Evolutionary conservation across 2,797 vertebrate genomes (phyloP), one percentile per base, ranked within the genome.

Genomic region (Aphelocoma californica): DNA sequence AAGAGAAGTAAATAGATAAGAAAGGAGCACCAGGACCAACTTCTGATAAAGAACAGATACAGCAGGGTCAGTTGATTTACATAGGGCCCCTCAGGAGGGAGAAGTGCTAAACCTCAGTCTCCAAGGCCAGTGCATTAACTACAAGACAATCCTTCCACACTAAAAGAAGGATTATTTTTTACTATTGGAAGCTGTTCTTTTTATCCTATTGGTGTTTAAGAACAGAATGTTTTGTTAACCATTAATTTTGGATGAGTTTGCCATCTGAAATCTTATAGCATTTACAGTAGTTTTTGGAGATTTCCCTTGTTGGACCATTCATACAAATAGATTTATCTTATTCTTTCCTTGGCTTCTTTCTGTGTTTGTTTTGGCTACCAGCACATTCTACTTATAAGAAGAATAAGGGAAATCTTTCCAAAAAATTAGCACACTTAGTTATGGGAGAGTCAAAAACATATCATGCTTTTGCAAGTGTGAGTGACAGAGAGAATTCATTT

Each of bases 331-430:
- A 92, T 94, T 81, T 61, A 81, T 96, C 87, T 90, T 95, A 66
- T 79, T 94, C 62, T 92, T 79, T 86, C 57, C n/a, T 90, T 96
- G 95, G 91, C 91, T 94, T 88, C 82, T 77, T 77, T 77, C 45
- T 86, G 18, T 92, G 77, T 95, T 96, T 96, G 67, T 93, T 96
- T 96, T 97, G 95, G 96, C 92, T 92, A 92, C 60, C 42, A 86
- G 54, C 10, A 34, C 34, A 28, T 81, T 92, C 62, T 62, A 64
- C 91, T 94, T 84, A 47, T 64, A 96, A 94, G 70, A 91, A 94
- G 69, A 96, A 92, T 86, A 82, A 40, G 15, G 62, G 57, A 84
- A 93, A 75, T 3, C 13, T 81, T 92, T 94, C 87, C 51, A 95
- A 88, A 94, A 95, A 94, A 87, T 77, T 84, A 96, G 32, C 60